A percentile compares a stretch with the other conserved stretches of the same genome.
Conservation (phyloP, 1,140 invertebrate species). For the Acromyrmex echinatior region DNA sequence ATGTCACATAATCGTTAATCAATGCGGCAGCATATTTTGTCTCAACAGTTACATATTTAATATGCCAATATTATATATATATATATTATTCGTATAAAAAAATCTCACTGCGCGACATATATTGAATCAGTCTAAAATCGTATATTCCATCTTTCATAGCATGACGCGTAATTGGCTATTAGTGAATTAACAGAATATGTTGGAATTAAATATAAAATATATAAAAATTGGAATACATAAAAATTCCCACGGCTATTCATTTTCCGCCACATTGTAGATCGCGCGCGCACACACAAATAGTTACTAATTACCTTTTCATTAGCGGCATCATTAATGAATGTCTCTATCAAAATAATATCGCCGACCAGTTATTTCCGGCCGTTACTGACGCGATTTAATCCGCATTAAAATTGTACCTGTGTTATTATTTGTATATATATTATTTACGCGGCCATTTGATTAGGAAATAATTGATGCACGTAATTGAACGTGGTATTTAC, state of each 20-base stretch:
- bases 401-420: constrained; percentile 46
- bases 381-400: constrained; percentile 45
- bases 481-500: constrained; percentile 58
- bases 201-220: constrained; percentile 28
- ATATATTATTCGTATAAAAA: constrained; percentile 3
- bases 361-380: constrained; percentile 14
- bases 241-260: background rate
- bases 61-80: constrained; percentile 11
- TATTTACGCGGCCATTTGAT: constrained; percentile 49
- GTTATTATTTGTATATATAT: constrained; percentile 48
- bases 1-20: background rate
- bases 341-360: constrained; percentile 39
- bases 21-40: background rate
- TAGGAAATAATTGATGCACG: constrained; percentile 59
- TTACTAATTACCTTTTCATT: constrained; percentile 56
- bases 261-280: constrained; percentile 4
- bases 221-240: constrained; percentile 21
- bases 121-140: background rate
- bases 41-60: constrained; percentile 18
- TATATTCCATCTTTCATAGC: constrained; percentile 1
- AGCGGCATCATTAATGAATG: constrained; percentile 37
- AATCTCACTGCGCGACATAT: background rate
- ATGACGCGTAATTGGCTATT: constrained; percentile 38
- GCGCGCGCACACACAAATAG: constrained; percentile 8
- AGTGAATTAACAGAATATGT: constrained; percentile 22